Conservation (phyloP, 2,888 invertebrate species). For the Hermodice carunculata region DNA sequence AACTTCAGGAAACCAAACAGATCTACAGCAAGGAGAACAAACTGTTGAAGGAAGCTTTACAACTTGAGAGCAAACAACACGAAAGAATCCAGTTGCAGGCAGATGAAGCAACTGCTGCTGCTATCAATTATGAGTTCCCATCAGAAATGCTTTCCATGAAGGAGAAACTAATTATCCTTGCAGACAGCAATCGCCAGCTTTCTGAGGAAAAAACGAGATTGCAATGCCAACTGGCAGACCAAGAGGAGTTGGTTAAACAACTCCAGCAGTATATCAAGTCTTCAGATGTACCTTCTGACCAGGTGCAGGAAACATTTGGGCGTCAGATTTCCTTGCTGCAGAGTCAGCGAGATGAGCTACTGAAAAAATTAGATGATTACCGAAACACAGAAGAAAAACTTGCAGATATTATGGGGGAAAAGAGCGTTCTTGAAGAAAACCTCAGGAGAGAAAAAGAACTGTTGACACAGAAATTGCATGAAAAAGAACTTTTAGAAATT, state of each 20-base stretch:
- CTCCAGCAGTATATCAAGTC: conserved; percentile 45
- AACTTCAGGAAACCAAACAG: conserved; percentile 4
- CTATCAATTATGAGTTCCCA: too few species aligned
- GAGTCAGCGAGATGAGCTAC: conserved; percentile 54
- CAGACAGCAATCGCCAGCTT: conserved; percentile 51
- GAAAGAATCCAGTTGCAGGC: too few species aligned
- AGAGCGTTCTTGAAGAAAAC: conserved; percentile 49
- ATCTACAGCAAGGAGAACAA: conserved; percentile 3
- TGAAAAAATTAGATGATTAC: conserved; percentile 46
- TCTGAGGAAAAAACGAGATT: conserved; percentile 52
- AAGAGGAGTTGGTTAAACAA: conserved; percentile 52
- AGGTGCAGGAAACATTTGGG: conserved; percentile 16
- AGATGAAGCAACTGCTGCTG: too few species aligned
- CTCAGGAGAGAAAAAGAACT: conserved; percentile 53
- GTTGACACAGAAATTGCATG: conserved; percentile 48
- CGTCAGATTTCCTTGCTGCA: conserved; percentile 55
- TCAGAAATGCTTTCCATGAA: too few species aligned
- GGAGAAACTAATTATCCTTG: conserved; percentile 31
- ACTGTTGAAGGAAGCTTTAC: background rate
- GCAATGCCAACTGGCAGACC: conserved; percentile 50
- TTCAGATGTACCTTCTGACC: conserved; percentile 19
- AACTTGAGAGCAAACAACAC: too few species aligned
- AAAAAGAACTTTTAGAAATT: conserved; percentile 50
- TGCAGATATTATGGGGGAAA: conserved; percentile 46
- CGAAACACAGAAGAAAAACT: conserved; percentile 44